Evolutionary conservation across 92 coral and sea anemone species (phyloP), one percentile per base, ranked within the genome.

Genomic region (Palythoa heliodiscus): DNA sequence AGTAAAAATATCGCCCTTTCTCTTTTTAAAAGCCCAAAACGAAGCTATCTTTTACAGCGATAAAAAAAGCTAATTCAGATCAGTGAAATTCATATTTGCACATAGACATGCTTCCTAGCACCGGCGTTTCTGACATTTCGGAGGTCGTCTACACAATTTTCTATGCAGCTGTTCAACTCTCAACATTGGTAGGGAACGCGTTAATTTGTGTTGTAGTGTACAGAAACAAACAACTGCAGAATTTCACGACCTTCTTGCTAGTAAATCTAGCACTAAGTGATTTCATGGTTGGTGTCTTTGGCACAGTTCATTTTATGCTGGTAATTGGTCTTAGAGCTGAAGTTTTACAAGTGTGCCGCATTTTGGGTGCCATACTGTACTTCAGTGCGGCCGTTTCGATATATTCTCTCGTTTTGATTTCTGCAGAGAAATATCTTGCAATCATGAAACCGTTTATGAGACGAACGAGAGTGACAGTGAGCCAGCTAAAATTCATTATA

Each of bases 251-350:
- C 1, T 82, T 77, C 78, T 54, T 93, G 82, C 52, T 93, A 13
- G 94, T 91, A 14, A 93, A 89, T 75, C 86, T 93, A 60, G 94
- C 96, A 5, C 72, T 81, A 11, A 87, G 94, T 2, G 96, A 93
- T 52, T 53, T 93, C 14, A 54, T 86, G 6, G 83, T 93, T 11
- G 96, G 96, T 13, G 63, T 85, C 0, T 84, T 83, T 79, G 91
- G 92, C 1, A 22, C 88, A 22, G 72, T 89, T 16, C 96, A 93
- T 82, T 84, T 93, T 15, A 52, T 87, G 22, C 64, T 91, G 5
- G 91, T 87, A 64, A 38, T 83, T 2, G 64, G 55, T 24, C 58
- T 68, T n/a, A 69, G 48, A 13, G 71, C 50, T 1, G 60, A 48
- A 17, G 72, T 61, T n/a, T 12, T 22, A 4, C 78, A 38, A 39